These are phyloP conservation scores for Cyrtodaria siliqua DNA, from an alignment of 2,888 invertebrate species.

Conservation along the genomic window DNA sequence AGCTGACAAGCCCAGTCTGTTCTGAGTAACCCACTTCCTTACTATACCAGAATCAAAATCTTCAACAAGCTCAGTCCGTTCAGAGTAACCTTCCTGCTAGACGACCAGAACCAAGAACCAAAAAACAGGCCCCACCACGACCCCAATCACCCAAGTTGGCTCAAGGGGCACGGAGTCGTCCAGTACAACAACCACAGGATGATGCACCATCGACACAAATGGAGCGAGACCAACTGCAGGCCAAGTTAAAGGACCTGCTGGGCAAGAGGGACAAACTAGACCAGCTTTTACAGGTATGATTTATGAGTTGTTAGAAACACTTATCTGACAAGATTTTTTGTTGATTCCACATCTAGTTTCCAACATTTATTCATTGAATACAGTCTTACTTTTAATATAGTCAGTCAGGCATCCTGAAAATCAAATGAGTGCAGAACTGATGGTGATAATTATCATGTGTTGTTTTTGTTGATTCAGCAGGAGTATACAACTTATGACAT, in stretches of 20 bases:
- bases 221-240: slow-evolving; percentile 74
- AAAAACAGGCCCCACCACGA: slow-evolving; percentile 43
- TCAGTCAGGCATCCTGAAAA: no score
- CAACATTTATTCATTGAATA: no score
- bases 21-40: not conserved
- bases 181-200: not conserved
- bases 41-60: slow-evolving; percentile 41
- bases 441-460: no score
- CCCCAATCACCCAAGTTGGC: slow-evolving; percentile 52
- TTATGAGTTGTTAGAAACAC: no score
- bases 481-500: no score
- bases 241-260: slow-evolving; percentile 81
- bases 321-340: no score
- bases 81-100: slow-evolving; percentile 7
- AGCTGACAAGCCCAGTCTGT: no score
- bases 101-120: slow-evolving; percentile 20
- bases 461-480: no score
- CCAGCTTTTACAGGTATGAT: slow-evolving; percentile 77
- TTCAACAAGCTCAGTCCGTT: slow-evolving; percentile 11
- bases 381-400: no score
- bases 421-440: no score
- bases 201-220: slow-evolving; percentile 23
- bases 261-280: slow-evolving; percentile 81
- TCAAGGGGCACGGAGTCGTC: not conserved
- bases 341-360: no score